Conservation (phyloP, 2,888 invertebrate genomes). For the Tetragnatha montana region DNA sequence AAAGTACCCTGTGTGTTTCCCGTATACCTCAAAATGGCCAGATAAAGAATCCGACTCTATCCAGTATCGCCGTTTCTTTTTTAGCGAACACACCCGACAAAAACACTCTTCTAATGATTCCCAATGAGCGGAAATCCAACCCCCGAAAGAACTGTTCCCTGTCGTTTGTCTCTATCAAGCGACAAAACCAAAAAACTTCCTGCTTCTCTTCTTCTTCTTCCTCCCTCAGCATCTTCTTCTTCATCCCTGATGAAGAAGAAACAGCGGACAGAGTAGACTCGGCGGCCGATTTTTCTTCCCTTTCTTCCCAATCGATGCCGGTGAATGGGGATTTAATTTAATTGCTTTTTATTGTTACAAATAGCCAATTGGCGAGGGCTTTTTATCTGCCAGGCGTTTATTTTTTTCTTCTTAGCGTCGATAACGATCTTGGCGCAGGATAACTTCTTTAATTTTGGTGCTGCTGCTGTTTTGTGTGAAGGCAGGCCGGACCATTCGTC, state of each 20-base stretch:
- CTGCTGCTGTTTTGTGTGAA: neutral
- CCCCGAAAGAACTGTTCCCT: neutral
- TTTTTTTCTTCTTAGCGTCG: neutral
- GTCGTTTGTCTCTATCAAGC: neutral
- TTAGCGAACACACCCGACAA: neutral
- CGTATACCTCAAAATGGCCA: no score
- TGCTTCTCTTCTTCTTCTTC: neutral
- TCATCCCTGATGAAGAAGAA: constrained; percentile 1
- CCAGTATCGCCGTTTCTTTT: neutral
- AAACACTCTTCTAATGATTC: neutral
- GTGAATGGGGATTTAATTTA: constrained; percentile 47
- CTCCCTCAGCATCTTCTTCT: neutral
- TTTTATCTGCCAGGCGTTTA: constrained; percentile 23
- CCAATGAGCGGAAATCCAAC: neutral
- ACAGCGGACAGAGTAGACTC: neutral
- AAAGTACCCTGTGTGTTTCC: no score
- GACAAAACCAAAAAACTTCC: neutral
- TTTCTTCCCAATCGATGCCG: constrained; percentile 23
- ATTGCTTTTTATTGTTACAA: constrained; percentile 42
- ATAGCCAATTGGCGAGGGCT: constrained; percentile 44
- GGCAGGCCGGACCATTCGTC: neutral
- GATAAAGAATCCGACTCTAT: neutral
- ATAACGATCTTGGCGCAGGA: constrained; percentile 6
- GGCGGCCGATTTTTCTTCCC: constrained; percentile 26
- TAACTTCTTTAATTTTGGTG: constrained; percentile 3